Conservation (phyloP, 2,797 vertebrate species). For the Delichon dasypus region DNA sequence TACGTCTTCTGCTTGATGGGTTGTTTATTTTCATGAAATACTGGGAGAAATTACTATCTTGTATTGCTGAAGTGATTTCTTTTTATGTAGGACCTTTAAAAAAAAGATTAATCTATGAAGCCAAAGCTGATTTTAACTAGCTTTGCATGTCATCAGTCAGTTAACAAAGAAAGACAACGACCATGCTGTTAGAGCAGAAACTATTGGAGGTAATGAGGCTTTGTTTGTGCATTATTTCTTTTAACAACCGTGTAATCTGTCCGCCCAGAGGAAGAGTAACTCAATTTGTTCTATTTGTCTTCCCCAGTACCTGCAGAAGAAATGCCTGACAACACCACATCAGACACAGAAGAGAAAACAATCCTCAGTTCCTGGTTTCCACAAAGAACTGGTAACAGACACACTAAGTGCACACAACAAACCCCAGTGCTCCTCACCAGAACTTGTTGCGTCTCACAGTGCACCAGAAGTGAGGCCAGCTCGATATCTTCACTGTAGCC, state of each 20-base stretch:
- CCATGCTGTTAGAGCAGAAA: background rate
- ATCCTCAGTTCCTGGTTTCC: background rate
- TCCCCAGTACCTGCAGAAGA: background rate
- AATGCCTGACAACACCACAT: background rate
- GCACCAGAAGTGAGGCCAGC: constrained; percentile 90
- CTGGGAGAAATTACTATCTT: background rate
- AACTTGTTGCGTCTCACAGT: constrained; percentile 84
- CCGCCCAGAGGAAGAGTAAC: background rate
- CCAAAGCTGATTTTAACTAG: background rate
- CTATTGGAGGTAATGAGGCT: background rate
- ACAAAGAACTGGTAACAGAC: background rate
- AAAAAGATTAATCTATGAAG: background rate
- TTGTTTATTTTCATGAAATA: constrained; percentile 21
- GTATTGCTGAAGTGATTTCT: background rate
- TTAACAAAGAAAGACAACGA: background rate
- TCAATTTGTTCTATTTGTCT: background rate
- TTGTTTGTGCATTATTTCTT: constrained; percentile 8
- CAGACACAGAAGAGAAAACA: background rate
- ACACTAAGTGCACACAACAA: background rate
- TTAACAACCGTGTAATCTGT: background rate
- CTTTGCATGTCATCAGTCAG: background rate
- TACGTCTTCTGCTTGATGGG: background rate
- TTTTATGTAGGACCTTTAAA: background rate
- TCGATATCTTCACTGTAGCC: constrained; percentile 90
- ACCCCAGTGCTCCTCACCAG: constrained; percentile 75